phyloP scores from a whole-genome alignment of 2,113 vertebrate genomes.

The Microcebus lehilahytsara region DNA sequence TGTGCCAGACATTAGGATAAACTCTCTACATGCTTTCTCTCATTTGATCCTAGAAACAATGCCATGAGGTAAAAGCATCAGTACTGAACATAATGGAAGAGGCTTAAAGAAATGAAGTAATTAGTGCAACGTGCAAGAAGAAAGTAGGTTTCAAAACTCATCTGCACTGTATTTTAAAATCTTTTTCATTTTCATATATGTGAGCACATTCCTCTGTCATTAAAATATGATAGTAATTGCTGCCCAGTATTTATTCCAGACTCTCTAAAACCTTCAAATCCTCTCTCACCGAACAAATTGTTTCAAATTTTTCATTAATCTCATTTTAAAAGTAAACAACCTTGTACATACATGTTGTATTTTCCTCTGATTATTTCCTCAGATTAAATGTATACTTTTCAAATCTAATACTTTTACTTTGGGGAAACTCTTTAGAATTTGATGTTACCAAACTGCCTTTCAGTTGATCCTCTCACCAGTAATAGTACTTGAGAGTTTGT shows the following conservation, averaged over 20 bases:
- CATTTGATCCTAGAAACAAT: background rate
- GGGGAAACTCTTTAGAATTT: background rate
- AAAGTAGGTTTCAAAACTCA: background rate
- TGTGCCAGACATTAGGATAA: background rate
- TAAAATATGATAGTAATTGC: background rate
- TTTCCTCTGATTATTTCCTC: slow-evolving; percentile 11
- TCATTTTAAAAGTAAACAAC: background rate
- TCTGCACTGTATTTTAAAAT: background rate
- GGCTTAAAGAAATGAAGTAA: background rate
- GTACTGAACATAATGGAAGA: background rate
- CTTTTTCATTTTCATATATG: background rate
- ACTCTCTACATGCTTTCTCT: background rate
- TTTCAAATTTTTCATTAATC: background rate
- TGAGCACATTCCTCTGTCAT: background rate
- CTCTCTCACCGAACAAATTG: background rate
- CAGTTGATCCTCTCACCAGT: background rate
- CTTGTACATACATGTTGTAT: background rate
- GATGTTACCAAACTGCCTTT: background rate
- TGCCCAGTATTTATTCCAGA: background rate
- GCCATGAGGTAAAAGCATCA: background rate
- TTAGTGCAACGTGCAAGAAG: background rate
- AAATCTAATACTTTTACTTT: background rate
- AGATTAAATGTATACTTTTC: background rate
- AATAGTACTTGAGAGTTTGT: background rate
- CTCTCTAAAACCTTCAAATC: background rate